phyloP scores from a whole-genome alignment of 2,113 vertebrate genomes.

The Sorex araneus region DNA sequence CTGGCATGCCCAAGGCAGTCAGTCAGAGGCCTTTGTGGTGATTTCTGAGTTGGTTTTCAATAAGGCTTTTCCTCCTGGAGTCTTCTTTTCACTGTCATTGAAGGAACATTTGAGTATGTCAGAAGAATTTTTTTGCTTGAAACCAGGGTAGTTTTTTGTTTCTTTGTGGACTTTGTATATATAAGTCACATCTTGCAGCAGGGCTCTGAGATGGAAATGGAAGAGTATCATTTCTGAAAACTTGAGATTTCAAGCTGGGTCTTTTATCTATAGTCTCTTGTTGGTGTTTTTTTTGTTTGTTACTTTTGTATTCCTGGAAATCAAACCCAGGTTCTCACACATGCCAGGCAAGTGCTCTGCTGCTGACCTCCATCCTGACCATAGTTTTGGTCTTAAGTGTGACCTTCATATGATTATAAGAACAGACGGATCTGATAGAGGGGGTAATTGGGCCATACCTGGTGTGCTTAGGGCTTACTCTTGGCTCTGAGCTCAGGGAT shows the following conservation, averaged over 20 bases:
- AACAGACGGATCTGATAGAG: too few species aligned
- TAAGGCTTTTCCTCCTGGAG: neutral
- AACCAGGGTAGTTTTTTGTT: slow-evolving; percentile 16
- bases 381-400: too few species aligned
- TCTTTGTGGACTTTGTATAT: slow-evolving; percentile 36
- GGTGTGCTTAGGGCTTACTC: too few species aligned
- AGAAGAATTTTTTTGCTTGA: slow-evolving; percentile 26
- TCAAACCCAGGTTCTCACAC: too few species aligned
- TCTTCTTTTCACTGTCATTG: neutral
- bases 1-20: neutral
- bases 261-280: slow-evolving; percentile 6
- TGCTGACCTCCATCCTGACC: too few species aligned
- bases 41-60: neutral
- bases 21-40: neutral
- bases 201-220: slow-evolving; percentile 34
- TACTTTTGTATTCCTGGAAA: too few species aligned
- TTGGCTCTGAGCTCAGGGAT: too few species aligned
- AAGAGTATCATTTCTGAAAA: slow-evolving; percentile 61
- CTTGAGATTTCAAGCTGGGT: slow-evolving; percentile 39
- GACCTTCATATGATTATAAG: neutral
- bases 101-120: neutral
- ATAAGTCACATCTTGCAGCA: slow-evolving; percentile 32
- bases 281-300: neutral
- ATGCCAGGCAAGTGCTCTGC: too few species aligned
- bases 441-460: too few species aligned